Base-by-base conservation (phyloP, 1,140 invertebrate genomes). In the Aphidius gifuensis region DNA sequence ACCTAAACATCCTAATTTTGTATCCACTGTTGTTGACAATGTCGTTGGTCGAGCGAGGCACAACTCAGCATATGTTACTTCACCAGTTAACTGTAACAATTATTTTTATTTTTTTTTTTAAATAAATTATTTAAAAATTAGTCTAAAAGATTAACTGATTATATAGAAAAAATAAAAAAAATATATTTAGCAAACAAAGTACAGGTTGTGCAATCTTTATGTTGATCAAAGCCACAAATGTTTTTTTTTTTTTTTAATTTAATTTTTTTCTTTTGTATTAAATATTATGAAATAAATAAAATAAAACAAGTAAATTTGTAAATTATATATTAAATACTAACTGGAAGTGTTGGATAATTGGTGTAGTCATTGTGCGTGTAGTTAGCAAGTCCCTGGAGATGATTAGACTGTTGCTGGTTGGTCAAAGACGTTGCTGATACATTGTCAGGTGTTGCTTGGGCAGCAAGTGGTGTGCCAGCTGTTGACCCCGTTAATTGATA, bases 31-130 rank as follows among this genome's bases (percentile, higher is more conserved):
- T 23, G 81, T 80, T 44, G 83, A 82, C 42, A 85, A 70, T 5
- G 81, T 83, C 23, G 82, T 83, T 9, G 84, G 83, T 42, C 84
- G 75, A 8, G 81, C 77, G 61, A 89, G 76, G 58, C 86, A 84
- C 54, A 90, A 78, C 68, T 90, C 88, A 38, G 88, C 88, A 69
- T 90, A 90, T 56, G 88, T 89, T 65, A 90, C 85, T 75, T 90
- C 88, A 56, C 88, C 84, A 54, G 79, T 78, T 68, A 83, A 54
- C 78, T 77, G 66, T 7, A 75, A 74, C 53, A 58, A 65, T 23
- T 3, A 53, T 16, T 58, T 5, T 32, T 32, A 32, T 32, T 32
- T 32, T 32, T 32, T 32, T 56, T 9, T 44, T 3, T 1, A 46
- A 9, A 3, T n/a, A 21, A 9, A 57, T 57, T 57, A 11, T 40